These are phyloP conservation scores for Metellina segmentata DNA, from an alignment of 2,888 invertebrate genomes.

Conservation along the genomic window DNA sequence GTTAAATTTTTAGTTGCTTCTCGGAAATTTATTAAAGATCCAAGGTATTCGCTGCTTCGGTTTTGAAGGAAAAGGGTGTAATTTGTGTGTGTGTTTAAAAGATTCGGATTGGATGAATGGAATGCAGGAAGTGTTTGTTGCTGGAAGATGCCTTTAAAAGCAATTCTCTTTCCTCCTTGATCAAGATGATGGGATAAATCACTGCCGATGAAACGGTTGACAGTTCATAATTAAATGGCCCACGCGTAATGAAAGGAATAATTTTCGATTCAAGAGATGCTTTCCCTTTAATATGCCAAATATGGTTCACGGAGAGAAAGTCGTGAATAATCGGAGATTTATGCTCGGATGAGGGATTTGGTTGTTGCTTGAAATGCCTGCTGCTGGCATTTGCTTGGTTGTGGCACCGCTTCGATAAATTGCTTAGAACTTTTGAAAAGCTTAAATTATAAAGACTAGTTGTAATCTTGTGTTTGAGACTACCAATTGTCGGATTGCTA, in stretches of 20 bases:
- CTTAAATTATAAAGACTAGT: too few species aligned
- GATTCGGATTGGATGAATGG: slow-evolving; percentile 47
- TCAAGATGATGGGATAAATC: slow-evolving; percentile 54
- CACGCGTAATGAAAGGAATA: neutral
- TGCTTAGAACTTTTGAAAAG: too few species aligned
- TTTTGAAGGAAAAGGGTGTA: slow-evolving; percentile 48
- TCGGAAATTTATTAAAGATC: slow-evolving; percentile 71
- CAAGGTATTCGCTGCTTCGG: slow-evolving; percentile 45
- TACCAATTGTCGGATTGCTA: too few species aligned
- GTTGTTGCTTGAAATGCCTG: neutral
- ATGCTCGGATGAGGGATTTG: neutral
- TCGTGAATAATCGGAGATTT: neutral
- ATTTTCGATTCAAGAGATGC: slow-evolving; percentile 5
- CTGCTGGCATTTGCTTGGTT: too few species aligned
- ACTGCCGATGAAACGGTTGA: slow-evolving; percentile 31
- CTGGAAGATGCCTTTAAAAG: slow-evolving; percentile 57
- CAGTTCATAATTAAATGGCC: slow-evolving; percentile 67
- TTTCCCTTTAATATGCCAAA: neutral
- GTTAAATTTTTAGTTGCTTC: slow-evolving; percentile 58
- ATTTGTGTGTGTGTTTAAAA: slow-evolving; percentile 71
- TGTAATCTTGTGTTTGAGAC: too few species aligned
- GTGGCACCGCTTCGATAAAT: too few species aligned
- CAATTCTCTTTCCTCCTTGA: slow-evolving; percentile 17
- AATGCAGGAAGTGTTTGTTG: slow-evolving; percentile 53
- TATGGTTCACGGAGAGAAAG: neutral